Evolutionary conservation across 1,140 invertebrate genomes (phyloP), one percentile per base, ranked within the genome.

Genomic region (Oppia nitens): DNA sequence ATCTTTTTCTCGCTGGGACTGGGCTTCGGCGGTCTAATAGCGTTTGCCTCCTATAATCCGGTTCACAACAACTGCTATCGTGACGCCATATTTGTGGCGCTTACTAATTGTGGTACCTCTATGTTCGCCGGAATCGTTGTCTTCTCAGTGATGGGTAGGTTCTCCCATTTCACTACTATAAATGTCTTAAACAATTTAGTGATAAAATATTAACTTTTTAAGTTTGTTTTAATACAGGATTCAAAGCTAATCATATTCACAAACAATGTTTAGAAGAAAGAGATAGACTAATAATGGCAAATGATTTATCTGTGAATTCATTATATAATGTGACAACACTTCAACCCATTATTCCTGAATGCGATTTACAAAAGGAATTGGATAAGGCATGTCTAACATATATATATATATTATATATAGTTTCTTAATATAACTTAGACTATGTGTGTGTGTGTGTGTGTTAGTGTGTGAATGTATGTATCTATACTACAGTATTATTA

Each of bases 41-140:
- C 91, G 1, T 94, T 91, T 69, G 89, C 88, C 0, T 93, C 89
- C 0, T 95, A 95, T 71, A 95, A 95, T 72, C 87, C 88, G n/a
- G 85, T 92, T 0, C 90, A 93, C 67, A 95, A 95, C 71, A 93
- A 95, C 71, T 93, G 88, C 68, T 92, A 87, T 67, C 75, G 88
- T 63, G 94, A 98, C 71, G 90, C 92, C 0, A 80, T 97, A 6
- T 81, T 91, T 70, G 88, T 98, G n/a, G 93, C 89, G 11, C 71
- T 94, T 40, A 90, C 89, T 2, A 98, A 98, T 70, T 92, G 91
- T 67, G 81, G 84, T 59, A 98, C 94, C 0, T 96, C 92, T 11
- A 84, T 98, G 80, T 98, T 98, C 70, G 92, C 94, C 55, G 94
- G 92, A 0, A 86, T 98, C 55, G 92, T 97, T 1, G 91, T 98